Evolutionary conservation across 2,113 vertebrate species (phyloP), one percentile per base, ranked within the genome.

Genomic region (Callopanchax toddi): DNA sequence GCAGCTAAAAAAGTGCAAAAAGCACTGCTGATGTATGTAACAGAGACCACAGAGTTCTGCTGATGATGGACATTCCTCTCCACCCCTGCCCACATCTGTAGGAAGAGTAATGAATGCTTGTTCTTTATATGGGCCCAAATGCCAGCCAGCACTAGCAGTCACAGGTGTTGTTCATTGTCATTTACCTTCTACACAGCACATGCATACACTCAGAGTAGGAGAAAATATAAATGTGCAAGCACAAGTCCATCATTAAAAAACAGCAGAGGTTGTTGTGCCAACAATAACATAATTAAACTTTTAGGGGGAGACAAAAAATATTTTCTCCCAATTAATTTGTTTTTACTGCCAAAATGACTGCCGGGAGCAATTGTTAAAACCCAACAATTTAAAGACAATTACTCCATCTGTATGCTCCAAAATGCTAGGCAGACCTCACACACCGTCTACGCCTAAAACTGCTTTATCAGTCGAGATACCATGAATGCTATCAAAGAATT

Each of bases 31-130:
- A 66, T 22, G 58, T 15, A 25, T 60, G 44, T 16, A 71, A 54
- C 0, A 40, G 67, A 67, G 61, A 62, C 44, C 21, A 60, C 21
- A 25, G 4, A 23, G 21, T 34, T 75, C 21, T 71, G 60, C 54
- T 62, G 71, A 69, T 62, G 71, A 69, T n/a, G 43, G 63, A 32
- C 17, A 58, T 70, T 68, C 39, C 22, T 53, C 26, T 62, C 40
- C 40, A 40, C 21, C 20, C 6, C 34, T 22, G 17, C 43, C n/a
- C 26, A 44, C n/a, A 62, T 58, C 61, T 55, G 48, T 45, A 51
- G 42, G 20, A 16, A 10, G 16, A 68, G 20, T 32, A 1, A 12
- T 1, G 0, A n/a, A 16, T 54, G 36, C 26, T 54, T 60, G 29
- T 45, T 54, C 52, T 23, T 46, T 20, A 46, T 32, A 9, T 18